Evolutionary conservation across 2,113 vertebrate genomes (phyloP).

Genomic region (Hassar affinis): DNA sequence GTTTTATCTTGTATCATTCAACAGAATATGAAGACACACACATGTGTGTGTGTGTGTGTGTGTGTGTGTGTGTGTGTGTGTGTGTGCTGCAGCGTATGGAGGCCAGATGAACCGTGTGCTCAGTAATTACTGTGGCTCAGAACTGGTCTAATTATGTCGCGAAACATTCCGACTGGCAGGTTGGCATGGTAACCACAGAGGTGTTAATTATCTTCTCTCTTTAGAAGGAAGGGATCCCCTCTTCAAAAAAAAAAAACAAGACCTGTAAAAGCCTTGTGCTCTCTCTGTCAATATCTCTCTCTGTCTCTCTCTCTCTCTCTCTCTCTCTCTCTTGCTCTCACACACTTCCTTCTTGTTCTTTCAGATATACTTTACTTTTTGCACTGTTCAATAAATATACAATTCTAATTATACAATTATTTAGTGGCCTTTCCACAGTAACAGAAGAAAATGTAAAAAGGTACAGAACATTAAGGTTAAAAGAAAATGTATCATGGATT

Average conservation of each 20-base stretch:
- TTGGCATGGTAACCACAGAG: slow-evolving; percentile 69
- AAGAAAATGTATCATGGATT: background rate
- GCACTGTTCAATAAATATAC: background rate
- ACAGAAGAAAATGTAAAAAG: background rate
- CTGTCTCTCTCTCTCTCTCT: background rate
- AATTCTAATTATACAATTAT: background rate
- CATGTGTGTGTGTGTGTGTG: slow-evolving; percentile 20
- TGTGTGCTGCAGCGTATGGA: slow-evolving; percentile 6
- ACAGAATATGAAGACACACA: slow-evolving; percentile 47
- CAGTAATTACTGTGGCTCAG: slow-evolving; percentile 66
- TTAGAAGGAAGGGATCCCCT: slow-evolving; percentile 64
- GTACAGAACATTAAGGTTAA: background rate
- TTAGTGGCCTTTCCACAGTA: background rate
- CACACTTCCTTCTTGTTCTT: background rate
- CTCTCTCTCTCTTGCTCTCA: background rate
- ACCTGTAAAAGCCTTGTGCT: slow-evolving; percentile 14
- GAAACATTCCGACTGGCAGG: slow-evolving; percentile 60
- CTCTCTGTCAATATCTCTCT: background rate
- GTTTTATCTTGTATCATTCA: background rate
- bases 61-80: slow-evolving; percentile 23
- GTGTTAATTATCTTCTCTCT: slow-evolving; percentile 68
- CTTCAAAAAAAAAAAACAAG: slow-evolving; percentile 55
- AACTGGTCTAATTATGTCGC: slow-evolving; percentile 64
- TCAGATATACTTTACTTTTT: background rate
- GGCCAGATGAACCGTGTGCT: slow-evolving; percentile 33